Percentiles rank a stretch among this genome's conserved stretches.
Conservation (phyloP, 37 sponge, comb jelly and placozoan genomes). For the Spongilla lacustris region DNA sequence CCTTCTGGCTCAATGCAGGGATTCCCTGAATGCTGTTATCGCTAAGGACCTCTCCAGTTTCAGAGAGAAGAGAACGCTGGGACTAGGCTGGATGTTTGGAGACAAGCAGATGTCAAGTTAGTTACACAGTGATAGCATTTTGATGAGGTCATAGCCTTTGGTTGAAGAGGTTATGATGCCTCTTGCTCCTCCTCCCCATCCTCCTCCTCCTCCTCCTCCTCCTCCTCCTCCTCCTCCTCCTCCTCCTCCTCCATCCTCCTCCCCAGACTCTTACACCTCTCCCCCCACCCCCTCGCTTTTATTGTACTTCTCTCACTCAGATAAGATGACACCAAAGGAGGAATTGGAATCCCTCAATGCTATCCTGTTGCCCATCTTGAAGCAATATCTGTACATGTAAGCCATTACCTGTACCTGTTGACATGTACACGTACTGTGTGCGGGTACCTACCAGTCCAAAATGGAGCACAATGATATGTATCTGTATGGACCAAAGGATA, state of each 20-base stretch:
- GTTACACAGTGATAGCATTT: background rate
- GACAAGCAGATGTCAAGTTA: slow-evolving; percentile 65
- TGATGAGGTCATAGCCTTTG: background rate
- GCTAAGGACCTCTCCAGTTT: slow-evolving; percentile 49
- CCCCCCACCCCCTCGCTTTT: no score
- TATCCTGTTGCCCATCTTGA: background rate
- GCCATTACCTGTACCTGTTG: background rate
- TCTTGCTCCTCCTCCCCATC: background rate
- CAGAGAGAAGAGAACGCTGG: slow-evolving; percentile 64
- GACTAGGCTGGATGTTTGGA: slow-evolving; percentile 73
- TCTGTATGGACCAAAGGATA: no score
- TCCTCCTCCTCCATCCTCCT: background rate
- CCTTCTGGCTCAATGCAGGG: slow-evolving; percentile 14
- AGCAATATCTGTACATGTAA: background rate
- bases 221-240: background rate
- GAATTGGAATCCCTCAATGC: slow-evolving; percentile 4
- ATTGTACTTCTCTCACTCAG: background rate
- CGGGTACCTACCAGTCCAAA: no score
- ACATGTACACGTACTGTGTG: no score
- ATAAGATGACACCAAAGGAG: slow-evolving; percentile 21
- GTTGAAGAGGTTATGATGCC: no score
- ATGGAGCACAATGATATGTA: no score
- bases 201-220: background rate
- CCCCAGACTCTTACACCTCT: background rate
- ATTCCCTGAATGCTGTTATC: slow-evolving; percentile 33